Base-by-base conservation (phyloP, 2,797 vertebrate genomes). In the Myiotriccus ornatus region DNA sequence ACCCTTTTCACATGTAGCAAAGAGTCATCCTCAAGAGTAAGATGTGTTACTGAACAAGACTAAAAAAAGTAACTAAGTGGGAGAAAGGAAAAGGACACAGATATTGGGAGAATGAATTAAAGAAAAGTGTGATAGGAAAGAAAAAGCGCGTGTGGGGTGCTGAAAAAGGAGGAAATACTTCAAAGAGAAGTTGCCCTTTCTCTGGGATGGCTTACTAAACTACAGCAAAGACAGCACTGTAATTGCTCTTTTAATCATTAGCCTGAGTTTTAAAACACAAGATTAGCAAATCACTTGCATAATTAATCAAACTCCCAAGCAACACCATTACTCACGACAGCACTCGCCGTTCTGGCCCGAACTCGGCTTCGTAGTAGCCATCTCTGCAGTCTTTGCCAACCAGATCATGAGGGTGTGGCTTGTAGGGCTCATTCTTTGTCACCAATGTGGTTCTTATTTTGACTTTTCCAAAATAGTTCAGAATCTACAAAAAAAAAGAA, bases 371-470 rank as follows among this genome's bases (percentile, higher is more conserved):
- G 3, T 99, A 99, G 97, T 98, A 99, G 22, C 99, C 99, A 76
- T 99, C 99, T 95, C 98, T 99, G 97, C 99, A 99, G 97, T 99
- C 99, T 94, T 99, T 99, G 47, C 99, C 99, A 94, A 99, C 99
- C 94, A 99, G 97, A 97, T 99, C 99, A 22, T 99, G 99, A 28
- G 99, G 99, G 87, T 99, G 99, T 5, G 99, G 99, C 85, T 98
- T 98, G 97, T 99, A 99, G 1, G 99, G 99, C 34, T 99, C 99
- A 41, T 98, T 99, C 97, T 99, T 99, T 0, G 99, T 99, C 95
- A 99, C 99, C 97, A 99, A 60, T 0, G 98, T 99, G 76, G 99
- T 99, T 30, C 98, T 98, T 71, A 99, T 99, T 97, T 98, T 99
- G 85, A 99, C 98, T 97, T 99, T 99, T 12, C 98, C 98, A 53